Percentiles rank a stretch among this genome's conserved stretches.
Evolutionary conservation across 2,888 invertebrate genomes (phyloP).

Genomic region (Drosophila falleni): DNA sequence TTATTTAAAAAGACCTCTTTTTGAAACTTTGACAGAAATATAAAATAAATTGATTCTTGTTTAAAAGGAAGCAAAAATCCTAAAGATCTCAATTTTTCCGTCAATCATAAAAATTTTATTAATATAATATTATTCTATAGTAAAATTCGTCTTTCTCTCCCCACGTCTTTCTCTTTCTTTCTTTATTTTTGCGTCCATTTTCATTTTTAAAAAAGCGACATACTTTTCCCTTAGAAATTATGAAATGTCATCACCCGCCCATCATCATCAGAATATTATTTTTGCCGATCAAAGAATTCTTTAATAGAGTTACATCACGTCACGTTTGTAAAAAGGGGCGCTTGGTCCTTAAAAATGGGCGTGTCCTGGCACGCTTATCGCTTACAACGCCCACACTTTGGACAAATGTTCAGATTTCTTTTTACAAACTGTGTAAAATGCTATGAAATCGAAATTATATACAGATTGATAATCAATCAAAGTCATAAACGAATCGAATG

Average conservation of each 20-base stretch:
- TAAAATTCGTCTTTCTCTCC: no score
- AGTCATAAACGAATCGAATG: conserved; percentile 75
- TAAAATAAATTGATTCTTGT: no score
- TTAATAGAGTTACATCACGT: conserved; percentile 28
- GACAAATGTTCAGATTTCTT: conserved; percentile 61
- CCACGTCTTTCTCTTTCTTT: no score
- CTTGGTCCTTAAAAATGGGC: conserved; percentile 3
- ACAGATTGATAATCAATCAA: conserved; percentile 82
- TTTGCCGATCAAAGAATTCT: background rate
- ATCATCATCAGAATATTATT: background rate
- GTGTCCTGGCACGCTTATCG: conserved; percentile 34
- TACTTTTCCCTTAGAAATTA: background rate
- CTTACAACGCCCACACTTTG: conserved; percentile 59
- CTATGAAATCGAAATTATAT: conserved; percentile 61
- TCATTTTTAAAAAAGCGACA: background rate
- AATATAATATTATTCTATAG: no score
- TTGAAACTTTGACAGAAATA: no score
- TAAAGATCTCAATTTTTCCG: no score
- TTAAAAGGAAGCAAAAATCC: no score
- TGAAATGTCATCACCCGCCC: conserved; percentile 6
- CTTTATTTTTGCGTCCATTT: background rate
- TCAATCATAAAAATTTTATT: no score
- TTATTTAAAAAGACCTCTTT: no score
- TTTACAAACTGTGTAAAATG: conserved; percentile 12
- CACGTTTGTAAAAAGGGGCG: background rate